A percentile compares a stretch with the other conserved stretches of the same genome.
These are phyloP conservation scores for Cecropterus lyciades DNA, from an alignment of 1,140 invertebrate genomes.

Conservation along the genomic window DNA sequence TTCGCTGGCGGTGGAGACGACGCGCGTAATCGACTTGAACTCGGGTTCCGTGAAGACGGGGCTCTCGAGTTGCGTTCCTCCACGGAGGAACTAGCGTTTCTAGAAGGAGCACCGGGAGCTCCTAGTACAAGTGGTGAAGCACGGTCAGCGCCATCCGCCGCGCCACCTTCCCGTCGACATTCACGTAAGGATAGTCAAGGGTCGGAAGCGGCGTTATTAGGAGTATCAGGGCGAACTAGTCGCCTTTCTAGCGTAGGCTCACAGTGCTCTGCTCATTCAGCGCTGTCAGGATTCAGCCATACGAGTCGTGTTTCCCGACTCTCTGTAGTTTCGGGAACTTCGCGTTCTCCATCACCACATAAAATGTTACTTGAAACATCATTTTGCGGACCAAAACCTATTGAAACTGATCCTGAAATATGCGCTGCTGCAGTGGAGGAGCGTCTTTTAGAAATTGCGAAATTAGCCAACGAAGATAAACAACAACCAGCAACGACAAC, in stretches of 20 bases:
- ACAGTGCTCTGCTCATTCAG: slow-evolving; percentile 86
- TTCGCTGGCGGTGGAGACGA: slow-evolving; percentile 68
- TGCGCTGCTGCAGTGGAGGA: slow-evolving; percentile 67
- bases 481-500: slow-evolving; percentile 15
- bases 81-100: slow-evolving; percentile 93
- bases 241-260: slow-evolving; percentile 91
- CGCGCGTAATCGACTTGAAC: slow-evolving; percentile 61
- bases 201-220: slow-evolving; percentile 91
- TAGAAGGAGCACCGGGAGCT: slow-evolving; percentile 84
- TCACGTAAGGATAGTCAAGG: slow-evolving; percentile 91
- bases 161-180: slow-evolving; percentile 72
- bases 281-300: slow-evolving; percentile 78
- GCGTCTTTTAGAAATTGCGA: slow-evolving; percentile 64
- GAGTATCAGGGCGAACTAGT: slow-evolving; percentile 92
- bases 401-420: slow-evolving; percentile 84
- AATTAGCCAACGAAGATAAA: slow-evolving; percentile 39
- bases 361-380: slow-evolving; percentile 95
- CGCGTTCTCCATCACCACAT: slow-evolving; percentile 93
- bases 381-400: slow-evolving; percentile 92
- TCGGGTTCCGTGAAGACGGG: slow-evolving; percentile 91
- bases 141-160: slow-evolving; percentile 44
- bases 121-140: slow-evolving; percentile 35
- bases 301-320: slow-evolving; percentile 85
- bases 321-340: slow-evolving; percentile 88
- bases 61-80: slow-evolving; percentile 92